A percentile compares a stretch with the other conserved stretches of the same genome.
Conservation (phyloP, 2,113 vertebrate species). For the Tachysurus vachellii region DNA sequence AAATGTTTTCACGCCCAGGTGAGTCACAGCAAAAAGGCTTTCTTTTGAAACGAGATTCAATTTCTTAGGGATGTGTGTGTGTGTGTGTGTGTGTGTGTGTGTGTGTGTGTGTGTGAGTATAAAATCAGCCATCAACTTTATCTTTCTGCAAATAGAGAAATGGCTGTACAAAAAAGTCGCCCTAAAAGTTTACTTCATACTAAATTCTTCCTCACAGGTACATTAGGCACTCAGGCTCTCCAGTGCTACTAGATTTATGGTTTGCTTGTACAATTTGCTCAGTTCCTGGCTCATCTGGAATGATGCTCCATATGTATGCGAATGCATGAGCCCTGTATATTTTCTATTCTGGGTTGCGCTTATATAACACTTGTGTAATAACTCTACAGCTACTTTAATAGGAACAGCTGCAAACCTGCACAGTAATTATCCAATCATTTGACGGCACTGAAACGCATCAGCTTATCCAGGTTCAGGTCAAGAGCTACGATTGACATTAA, state of each 20-base stretch:
- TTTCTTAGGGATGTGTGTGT: neutral
- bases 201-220: too few species aligned
- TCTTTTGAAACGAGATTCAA: slow-evolving; percentile 40
- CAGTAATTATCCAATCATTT: neutral
- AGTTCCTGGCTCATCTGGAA: neutral
- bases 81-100: slow-evolving; percentile 13
- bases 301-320: neutral
- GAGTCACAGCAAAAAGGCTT: slow-evolving; percentile 37
- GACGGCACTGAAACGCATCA: neutral
- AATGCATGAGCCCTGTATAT: neutral
- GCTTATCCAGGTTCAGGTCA: neutral
- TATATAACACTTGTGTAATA: neutral
- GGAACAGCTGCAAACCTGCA: neutral
- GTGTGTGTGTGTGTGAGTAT: too few species aligned
- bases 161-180: neutral
- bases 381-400: neutral
- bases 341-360: neutral
- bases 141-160: neutral
- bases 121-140: neutral
- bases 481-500: neutral
- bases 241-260: neutral
- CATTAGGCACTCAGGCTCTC: neutral
- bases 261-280: neutral
- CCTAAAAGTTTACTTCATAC: neutral
- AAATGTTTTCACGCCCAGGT: slow-evolving; percentile 47